Conservation (phyloP, 2,113 vertebrate genomes). For the Bambusicola thoracicus region DNA sequence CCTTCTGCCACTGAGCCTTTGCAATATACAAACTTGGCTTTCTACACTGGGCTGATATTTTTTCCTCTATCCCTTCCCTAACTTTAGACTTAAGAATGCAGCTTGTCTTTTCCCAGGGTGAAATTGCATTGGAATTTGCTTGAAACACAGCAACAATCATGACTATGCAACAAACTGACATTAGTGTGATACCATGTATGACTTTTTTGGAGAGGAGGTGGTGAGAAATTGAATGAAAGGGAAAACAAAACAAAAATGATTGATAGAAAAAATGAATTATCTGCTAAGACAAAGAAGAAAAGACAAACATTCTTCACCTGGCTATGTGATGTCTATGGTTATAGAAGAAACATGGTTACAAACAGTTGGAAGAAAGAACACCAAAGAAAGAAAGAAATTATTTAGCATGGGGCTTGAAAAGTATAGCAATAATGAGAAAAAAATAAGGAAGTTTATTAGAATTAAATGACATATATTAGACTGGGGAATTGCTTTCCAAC, state of each 20-base stretch:
- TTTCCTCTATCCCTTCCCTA: not conserved
- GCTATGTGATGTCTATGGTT: not conserved
- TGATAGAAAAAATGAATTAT: not conserved
- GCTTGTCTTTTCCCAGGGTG: not conserved
- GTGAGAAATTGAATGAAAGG: not conserved
- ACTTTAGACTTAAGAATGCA: not conserved
- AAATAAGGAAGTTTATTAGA: not conserved
- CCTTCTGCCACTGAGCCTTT: not conserved
- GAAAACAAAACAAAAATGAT: not conserved
- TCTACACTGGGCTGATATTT: not conserved
- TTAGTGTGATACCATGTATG: not conserved
- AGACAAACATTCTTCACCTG: not conserved
- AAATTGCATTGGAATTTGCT: not conserved
- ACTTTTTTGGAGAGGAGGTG: not conserved
- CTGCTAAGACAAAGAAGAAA: not conserved
- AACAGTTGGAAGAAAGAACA: not conserved
- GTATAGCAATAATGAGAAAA: not conserved
- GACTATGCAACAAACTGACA: not conserved
- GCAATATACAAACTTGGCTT: not conserved
- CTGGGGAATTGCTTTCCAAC: not conserved
- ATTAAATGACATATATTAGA: constrained; percentile 12
- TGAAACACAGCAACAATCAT: not conserved
- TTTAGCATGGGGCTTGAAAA: not conserved
- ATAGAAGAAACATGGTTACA: not conserved
- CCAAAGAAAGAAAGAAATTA: not conserved